A percentile compares a stretch with the other conserved stretches of the same genome.
Conservation (phyloP, 2,888 invertebrate genomes). For the Sphaerophoria rueppellii region DNA sequence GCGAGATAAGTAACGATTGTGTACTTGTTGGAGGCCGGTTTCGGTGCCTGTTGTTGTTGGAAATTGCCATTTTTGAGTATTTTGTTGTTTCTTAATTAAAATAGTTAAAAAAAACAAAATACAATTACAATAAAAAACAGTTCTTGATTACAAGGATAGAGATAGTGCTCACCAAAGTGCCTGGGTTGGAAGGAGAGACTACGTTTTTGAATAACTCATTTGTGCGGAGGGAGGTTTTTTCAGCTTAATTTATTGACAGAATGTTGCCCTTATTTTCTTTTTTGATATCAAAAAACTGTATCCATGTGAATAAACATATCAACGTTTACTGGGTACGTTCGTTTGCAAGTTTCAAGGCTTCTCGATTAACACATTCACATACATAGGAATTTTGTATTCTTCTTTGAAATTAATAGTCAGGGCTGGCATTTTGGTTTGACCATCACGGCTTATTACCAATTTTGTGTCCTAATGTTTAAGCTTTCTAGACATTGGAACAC, state of each 20-base stretch:
- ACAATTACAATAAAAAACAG: slow-evolving; percentile 47
- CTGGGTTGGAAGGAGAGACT: neutral
- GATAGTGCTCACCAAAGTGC: slow-evolving; percentile 28
- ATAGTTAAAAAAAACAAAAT: slow-evolving; percentile 49
- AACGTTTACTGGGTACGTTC: too few relatives aligned
- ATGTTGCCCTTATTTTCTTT: slow-evolving; percentile 32
- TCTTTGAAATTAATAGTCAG: slow-evolving; percentile 2
- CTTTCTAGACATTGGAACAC: slow-evolving; percentile 11
- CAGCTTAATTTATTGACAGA: neutral
- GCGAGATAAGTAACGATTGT: slow-evolving; percentile 65
- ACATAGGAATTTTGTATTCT: too few relatives aligned
- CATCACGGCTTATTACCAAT: slow-evolving; percentile 47
- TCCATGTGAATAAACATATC: neutral
- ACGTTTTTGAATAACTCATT: slow-evolving; percentile 7
- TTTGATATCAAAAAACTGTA: slow-evolving; percentile 5
- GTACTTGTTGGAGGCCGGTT: slow-evolving; percentile 71
- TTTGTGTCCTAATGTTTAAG: slow-evolving; percentile 44
- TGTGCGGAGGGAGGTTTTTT: neutral
- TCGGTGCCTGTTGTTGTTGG: slow-evolving; percentile 46
- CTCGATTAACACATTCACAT: slow-evolving; percentile 3
- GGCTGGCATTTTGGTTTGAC: slow-evolving; percentile 25
- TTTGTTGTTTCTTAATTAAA: slow-evolving; percentile 26
- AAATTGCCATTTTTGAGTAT: slow-evolving; percentile 43
- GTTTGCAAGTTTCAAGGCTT: neutral
- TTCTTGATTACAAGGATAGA: slow-evolving; percentile 59